phyloP scores from a whole-genome alignment of 2,797 vertebrate genomes.

The Myoxocephalus aenaeus region DNA sequence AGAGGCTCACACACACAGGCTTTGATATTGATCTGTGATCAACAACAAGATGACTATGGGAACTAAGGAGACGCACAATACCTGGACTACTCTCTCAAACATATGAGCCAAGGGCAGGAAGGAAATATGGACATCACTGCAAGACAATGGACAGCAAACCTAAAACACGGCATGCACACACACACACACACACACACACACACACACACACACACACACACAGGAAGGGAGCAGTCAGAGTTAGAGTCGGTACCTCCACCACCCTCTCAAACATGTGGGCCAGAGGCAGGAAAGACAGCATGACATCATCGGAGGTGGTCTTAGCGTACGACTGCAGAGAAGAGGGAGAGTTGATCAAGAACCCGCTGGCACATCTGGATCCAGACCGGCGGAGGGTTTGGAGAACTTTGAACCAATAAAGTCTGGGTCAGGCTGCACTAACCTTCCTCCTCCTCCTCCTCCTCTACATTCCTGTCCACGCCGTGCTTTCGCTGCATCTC shows the following conservation, averaged over 20 bases:
- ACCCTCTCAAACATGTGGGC: conserved; percentile 92
- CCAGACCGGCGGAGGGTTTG: background rate
- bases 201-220: conserved; percentile 13
- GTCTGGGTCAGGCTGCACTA: background rate
- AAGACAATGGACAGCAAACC: conserved; percentile 59
- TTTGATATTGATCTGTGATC: background rate
- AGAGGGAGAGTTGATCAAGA: background rate
- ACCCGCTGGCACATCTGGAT: background rate
- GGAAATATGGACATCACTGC: conserved; percentile 80
- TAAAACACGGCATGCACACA: conserved; percentile 50
- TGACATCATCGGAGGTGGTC: conserved; percentile 80
- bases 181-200: background rate
- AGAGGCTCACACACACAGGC: background rate
- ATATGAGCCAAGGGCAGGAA: conserved; percentile 87
- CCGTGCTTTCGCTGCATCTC: background rate
- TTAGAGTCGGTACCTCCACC: conserved; percentile 85
- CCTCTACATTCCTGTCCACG: background rate
- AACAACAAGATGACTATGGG: background rate
- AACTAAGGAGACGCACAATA: conserved; percentile 65
- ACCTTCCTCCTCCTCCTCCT: background rate
- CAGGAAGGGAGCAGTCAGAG: conserved; percentile 3
- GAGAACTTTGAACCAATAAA: background rate
- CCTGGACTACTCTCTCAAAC: conserved; percentile 86
- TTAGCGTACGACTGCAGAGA: conserved; percentile 33
- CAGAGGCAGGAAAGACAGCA: conserved; percentile 93